Evolutionary conservation across 2,113 vertebrate species (phyloP), one percentile per base, ranked within the genome.

Genomic region (Rhineura floridana): DNA sequence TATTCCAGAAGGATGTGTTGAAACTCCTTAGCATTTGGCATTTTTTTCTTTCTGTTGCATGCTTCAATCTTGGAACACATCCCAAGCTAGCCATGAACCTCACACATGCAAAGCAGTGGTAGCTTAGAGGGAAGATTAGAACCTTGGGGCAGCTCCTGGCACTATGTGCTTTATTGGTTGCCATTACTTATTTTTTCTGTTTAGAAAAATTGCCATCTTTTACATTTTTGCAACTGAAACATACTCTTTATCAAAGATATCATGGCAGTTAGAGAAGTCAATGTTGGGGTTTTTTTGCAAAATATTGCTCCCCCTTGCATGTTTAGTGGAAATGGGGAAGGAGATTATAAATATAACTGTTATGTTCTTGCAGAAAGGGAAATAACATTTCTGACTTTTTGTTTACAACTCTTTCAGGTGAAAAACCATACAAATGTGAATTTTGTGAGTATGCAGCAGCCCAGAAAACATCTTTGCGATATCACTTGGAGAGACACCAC

Each of bases 391-490:
- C 52, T 30, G 48, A 0, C 4, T 21, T 85, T 86, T 82, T 79
- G 5, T 77, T 2, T 86, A 88, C 89, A 65, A 92, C 90, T 93
- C 44, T 96, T 97, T 39, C 92, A 99, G 99, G 99, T 95, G 99
- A 99, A 93, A 99, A 99, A 94, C 99, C 99, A 0, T 99, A 98
- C 93, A 98, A 98, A 97, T 99, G 99, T 97, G 97, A 97, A 91
- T 98, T 98, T 93, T 99, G 99, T 91, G 98, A 98, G 83, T 99
- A 99, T 3, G 98, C 98, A 23, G 98, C 98, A 11, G 98, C 99
- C 48, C 99, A 99, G 96, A 99, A 99, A 92, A 99, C 99, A 0
- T 99, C 99, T 1, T 94, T 99, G 89, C 97, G 98, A 65, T 99
- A 99, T 86, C 99, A 99, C 90, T 92, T 99, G 94, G 98, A 98